Evolutionary conservation across 64 coral and sea anemone genomes (phyloP).

Genomic region (Catalaphyllia jardinei): DNA sequence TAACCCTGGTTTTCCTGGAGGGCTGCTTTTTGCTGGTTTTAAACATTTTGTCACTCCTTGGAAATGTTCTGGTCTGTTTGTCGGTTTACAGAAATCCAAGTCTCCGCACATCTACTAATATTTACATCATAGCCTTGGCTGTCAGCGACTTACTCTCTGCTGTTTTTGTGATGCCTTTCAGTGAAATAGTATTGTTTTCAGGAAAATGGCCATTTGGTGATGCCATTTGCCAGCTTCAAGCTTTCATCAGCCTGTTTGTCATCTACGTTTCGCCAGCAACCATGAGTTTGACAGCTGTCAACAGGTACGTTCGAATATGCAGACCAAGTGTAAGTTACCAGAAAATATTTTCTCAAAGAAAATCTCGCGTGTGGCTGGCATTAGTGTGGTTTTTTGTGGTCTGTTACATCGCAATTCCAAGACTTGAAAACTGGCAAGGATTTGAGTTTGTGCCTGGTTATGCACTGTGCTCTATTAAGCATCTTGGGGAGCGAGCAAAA

Average conservation of each 20-base stretch:
- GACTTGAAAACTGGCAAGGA: neutral
- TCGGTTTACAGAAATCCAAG: slow-evolving; percentile 22
- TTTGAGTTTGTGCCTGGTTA: slow-evolving; percentile 42
- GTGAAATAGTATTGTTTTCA: neutral
- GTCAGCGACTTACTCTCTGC: slow-evolving; percentile 14
- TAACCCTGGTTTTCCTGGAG: neutral
- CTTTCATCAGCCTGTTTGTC: slow-evolving; percentile 30
- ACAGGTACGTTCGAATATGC: slow-evolving; percentile 32
- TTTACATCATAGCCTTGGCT: slow-evolving; percentile 33
- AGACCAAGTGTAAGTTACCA: neutral
- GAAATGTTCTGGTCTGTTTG: slow-evolving; percentile 13
- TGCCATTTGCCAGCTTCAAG: slow-evolving; percentile 9
- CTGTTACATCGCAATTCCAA: slow-evolving; percentile 21
- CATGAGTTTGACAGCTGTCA: slow-evolving; percentile 25
- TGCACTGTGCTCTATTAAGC: slow-evolving; percentile 22
- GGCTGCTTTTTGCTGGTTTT: neutral
- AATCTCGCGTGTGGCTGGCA: slow-evolving; percentile 9
- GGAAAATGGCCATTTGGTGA: slow-evolving; percentile 22
- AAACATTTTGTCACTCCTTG: slow-evolving; percentile 8
- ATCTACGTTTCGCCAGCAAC: slow-evolving; percentile 36
- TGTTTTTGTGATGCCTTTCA: slow-evolving; percentile 18
- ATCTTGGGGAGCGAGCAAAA: neutral
- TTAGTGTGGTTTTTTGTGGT: slow-evolving; percentile 9
- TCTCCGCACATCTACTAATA: slow-evolving; percentile 10
- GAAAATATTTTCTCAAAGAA: slow-evolving; percentile 1